Base-by-base conservation (phyloP, 1,140 invertebrate species). In the Drosophila chauvacae region DNA sequence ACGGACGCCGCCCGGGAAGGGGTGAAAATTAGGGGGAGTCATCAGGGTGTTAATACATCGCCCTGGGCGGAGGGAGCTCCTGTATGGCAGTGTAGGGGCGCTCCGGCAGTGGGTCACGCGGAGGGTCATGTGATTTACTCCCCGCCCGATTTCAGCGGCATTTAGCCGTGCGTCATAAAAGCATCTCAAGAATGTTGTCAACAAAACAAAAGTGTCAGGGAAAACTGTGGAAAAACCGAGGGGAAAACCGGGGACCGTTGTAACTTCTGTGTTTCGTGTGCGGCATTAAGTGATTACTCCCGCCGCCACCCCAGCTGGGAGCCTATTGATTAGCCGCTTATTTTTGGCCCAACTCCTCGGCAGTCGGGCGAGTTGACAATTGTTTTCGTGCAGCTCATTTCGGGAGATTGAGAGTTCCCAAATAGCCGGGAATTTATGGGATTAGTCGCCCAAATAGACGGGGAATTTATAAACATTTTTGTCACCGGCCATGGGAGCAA, bases 151-250 rank as follows among this genome's bases (percentile, higher is more conserved):
- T 72, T 42, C 33, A 28, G 4, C 30, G 72, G 55, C 53, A 68
- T 68, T 61, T 60, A 61, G 59, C 60, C 72, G 77, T 68, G 84
- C 81, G 85, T 84, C 84, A 87, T 87, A 87, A 87, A 87, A 87
- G 85, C 80, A 87, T 87, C 77, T 87, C 85, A 88, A 87, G 84
- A 87, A 87, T 87, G 80, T 88, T 87, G 84, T 87, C 82, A 88
- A 81, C 80, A 87, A 87, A 88, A 87, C 72, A 87, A 87, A 45
- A 87, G 64, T 75, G 72, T 66, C 51, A 7, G 13, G 11, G 47
- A 53, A 72, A 60, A 28, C 28, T 1, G 28, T 6, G 30, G 30
- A 10, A 33, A 33, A 33, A 33, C 11, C 9, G 3, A 11, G 20
- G 20, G 18, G 11, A 1, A 20, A n/a, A 0, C 7, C 7, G 20